Conservation (phyloP, 2,888 invertebrate genomes). For the Spilarctia lutea region DNA sequence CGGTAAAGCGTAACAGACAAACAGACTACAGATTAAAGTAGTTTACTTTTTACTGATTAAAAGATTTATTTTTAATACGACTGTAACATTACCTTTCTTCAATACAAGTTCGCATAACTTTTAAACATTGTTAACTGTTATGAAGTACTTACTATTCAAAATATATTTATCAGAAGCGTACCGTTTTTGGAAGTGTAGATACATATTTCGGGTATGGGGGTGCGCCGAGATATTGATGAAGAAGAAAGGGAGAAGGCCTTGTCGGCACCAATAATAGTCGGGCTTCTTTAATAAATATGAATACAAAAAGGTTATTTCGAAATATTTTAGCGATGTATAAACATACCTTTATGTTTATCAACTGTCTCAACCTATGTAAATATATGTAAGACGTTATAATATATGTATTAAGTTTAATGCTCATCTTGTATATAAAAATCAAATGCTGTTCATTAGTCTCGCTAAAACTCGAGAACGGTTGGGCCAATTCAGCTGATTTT, state of each 20-base stretch:
- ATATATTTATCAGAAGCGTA: not conserved
- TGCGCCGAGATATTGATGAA: not conserved
- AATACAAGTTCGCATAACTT: too few relatives aligned
- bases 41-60: conserved; percentile 16
- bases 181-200: not conserved
- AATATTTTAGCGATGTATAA: not conserved
- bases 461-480: too few relatives aligned
- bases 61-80: too few relatives aligned
- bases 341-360: not conserved
- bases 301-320: not conserved
- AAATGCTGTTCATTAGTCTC: too few relatives aligned
- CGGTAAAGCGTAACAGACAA: too few relatives aligned
- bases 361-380: not conserved
- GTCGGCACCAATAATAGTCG: too few relatives aligned
- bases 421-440: too few relatives aligned
- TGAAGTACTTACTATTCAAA: too few relatives aligned
- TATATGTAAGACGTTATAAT: not conserved
- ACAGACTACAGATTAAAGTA: not conserved
- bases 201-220: not conserved
- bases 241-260: not conserved
- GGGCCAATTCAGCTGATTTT: too few relatives aligned
- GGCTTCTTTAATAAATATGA: not conserved
- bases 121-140: too few relatives aligned
- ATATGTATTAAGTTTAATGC: not conserved
- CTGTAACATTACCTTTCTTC: too few relatives aligned